phyloP scores from a whole-genome alignment of 2,797 vertebrate genomes.

The Lacerta bilineata region DNA sequence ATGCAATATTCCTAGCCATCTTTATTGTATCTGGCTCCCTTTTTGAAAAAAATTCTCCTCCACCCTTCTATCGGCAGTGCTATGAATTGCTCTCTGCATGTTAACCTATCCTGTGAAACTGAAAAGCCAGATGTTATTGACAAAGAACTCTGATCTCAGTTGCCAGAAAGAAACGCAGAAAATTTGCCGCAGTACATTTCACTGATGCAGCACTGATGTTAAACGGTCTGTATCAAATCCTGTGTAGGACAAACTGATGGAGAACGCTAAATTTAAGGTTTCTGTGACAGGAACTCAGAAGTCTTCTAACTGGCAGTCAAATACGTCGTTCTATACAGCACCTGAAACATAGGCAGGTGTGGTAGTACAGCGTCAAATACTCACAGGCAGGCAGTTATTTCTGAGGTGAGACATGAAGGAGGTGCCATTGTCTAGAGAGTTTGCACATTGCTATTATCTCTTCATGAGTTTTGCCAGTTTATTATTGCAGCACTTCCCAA shows the following conservation, averaged over 20 bases:
- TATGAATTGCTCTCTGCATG: slow-evolving; percentile 46
- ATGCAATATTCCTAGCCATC: too few species aligned
- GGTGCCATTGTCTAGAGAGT: too few species aligned
- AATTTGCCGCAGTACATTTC: slow-evolving; percentile 58
- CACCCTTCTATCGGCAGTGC: slow-evolving; percentile 26
- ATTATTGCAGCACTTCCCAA: not conserved
- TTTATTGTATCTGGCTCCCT: too few species aligned
- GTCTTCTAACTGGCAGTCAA: not conserved
- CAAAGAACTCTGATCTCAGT: slow-evolving; percentile 55
- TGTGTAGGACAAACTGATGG: slow-evolving; percentile 36
- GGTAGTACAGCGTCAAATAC: not conserved
- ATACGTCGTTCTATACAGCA: slow-evolving; percentile 31
- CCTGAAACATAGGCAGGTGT: not conserved
- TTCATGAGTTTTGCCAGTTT: not conserved
- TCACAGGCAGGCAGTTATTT: not conserved
- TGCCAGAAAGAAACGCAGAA: slow-evolving; percentile 40
- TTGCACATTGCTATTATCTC: not conserved
- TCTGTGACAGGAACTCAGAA: slow-evolving; percentile 56
- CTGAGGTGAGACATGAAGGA: accelerated
- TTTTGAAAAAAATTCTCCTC: not conserved
- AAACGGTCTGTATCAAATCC: not conserved
- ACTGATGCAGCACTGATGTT: slow-evolving; percentile 53
- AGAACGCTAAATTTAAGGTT: slow-evolving; percentile 36
- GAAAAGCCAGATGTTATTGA: slow-evolving; percentile 64
- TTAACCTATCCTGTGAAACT: slow-evolving; percentile 44